Conservation (phyloP, 2,888 invertebrate genomes). For the Pheosia tremula region DNA sequence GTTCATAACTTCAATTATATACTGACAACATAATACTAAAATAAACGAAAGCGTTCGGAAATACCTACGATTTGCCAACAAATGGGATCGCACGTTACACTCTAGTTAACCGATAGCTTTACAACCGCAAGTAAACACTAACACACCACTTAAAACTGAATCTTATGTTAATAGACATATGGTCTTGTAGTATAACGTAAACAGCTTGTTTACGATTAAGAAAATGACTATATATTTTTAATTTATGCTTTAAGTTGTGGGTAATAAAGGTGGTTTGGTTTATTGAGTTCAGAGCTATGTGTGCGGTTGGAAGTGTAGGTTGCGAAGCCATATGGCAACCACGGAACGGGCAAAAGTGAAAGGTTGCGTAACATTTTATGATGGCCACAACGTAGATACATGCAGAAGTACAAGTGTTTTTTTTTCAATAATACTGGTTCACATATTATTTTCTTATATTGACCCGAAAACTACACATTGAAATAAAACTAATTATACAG, state of each 20-base stretch:
- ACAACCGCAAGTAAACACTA: constrained; percentile 6
- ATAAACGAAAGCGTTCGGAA: not conserved
- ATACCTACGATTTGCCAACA: not conserved
- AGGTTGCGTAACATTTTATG: constrained; percentile 16
- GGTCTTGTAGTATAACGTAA: not conserved
- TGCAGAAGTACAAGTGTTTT: too few relatives aligned
- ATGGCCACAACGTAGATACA: too few relatives aligned
- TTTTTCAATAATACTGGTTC: too few relatives aligned
- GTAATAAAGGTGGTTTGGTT: constrained; percentile 16
- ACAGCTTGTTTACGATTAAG: constrained; percentile 5
- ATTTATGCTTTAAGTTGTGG: constrained; percentile 11
- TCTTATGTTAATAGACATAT: not conserved
- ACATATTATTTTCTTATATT: too few relatives aligned
- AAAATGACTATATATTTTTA: constrained; percentile 10
- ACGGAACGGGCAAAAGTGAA: constrained; percentile 22
- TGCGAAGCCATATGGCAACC: constrained; percentile 29
- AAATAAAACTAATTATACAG: too few relatives aligned
- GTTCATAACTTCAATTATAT: too few relatives aligned
- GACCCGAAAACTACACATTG: too few relatives aligned
- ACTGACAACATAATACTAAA: not conserved
- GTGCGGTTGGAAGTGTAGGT: constrained; percentile 12
- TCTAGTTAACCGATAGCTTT: constrained; percentile 4
- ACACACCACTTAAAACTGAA: constrained; percentile 1
- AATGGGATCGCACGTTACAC: constrained; percentile 5
- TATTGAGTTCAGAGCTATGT: constrained; percentile 10